Base-by-base conservation (phyloP, 1,140 invertebrate species). In the Drosophila saltans region DNA sequence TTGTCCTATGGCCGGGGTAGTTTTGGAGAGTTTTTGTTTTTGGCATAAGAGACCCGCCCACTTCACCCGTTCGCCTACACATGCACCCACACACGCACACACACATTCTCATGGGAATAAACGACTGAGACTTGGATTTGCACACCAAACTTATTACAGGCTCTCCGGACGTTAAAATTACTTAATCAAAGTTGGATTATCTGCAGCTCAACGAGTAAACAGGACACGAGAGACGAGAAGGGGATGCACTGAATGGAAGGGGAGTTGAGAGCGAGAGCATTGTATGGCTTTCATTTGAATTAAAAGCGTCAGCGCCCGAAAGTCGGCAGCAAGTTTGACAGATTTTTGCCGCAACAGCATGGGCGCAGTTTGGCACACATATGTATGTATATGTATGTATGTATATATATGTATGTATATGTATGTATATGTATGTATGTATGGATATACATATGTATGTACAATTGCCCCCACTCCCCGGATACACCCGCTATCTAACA, bases 131-230 rank as follows among this genome's bases (percentile, higher is more conserved):
- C 80, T 59, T 63, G 77, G 84, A 80, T 88, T 88, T 89, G 56
- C 69, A 89, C 84, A 89, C 84, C 84, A 79, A 88, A 89, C 84
- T 75, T 89, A 84, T 80, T 89, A 88, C 66, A 62, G 41, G 61
- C 55, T 60, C 63, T 69, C 36, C 41, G 59, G 67, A 72, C 63
- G 72, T 68, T 59, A 63, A 84, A 84, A 89, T 90, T 89, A 81
- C 84, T 89, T 89, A 89, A 89, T 89, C 84, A 89, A 89, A 89
- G 84, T 89, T 89, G 84, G 84, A 89, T 89, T 89, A 89, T 89
- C 84, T 84, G 68, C 66, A 72, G 80, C 70, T 56, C 76, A 68
- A 60, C 16, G 36, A 82, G 78, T 69, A 78, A 81, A 81, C 70
- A 81, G 66, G 41, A 16, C 24, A 30, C n/a, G 63, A 40, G 68